Evolutionary conservation across 2,888 invertebrate genomes (phyloP), one percentile per base, ranked within the genome.

Genomic region (Disparrhopalites patrizii): DNA sequence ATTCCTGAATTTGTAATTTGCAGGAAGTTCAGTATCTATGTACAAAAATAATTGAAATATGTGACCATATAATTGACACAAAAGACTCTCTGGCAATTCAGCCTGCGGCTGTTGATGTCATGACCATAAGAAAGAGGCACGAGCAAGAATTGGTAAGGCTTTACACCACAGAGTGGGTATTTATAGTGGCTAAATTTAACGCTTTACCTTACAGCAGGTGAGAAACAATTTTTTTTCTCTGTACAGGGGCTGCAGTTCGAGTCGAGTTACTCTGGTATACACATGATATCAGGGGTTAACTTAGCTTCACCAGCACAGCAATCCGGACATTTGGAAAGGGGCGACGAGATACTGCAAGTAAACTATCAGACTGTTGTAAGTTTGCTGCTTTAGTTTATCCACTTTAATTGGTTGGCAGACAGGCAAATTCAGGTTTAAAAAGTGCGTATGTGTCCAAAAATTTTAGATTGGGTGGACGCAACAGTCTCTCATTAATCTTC

Each of bases 271-370:
- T 89, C 87, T 71, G 85, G 85, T 5, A 80, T 83, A 7, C 85
- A 85, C 78, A 90, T 92, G 78, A 89, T 98, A 66, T 90, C 90
- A 20, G 90, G 91, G 78, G 89, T 96, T 62, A 91, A 93, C 78
- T 89, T 89, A 80, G 89, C 93, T 77, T 93, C 93, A 57, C 93
- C 94, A 1, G 94, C 96, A 43, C 93, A 95, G 81, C 87, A 90
- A 36, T 91, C 91, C 75, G 91, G 91, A 1, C 92, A 91, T 81
- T 89, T 98, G 77, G 94, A 94, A 80, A 89, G 90, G 76, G 97
- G 96, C 0, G 97, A 98, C 81, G 97, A 98, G 83, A 91, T 98
- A 75, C 89, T 97, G 47, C 93, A 94, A 83, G 91, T 91, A 73
- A 84, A 84, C 77, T 82, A 83, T 74, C 83, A 85, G 75, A 84